phyloP scores from a whole-genome alignment of 2,888 invertebrate species.

The Mythimna loreyi region DNA sequence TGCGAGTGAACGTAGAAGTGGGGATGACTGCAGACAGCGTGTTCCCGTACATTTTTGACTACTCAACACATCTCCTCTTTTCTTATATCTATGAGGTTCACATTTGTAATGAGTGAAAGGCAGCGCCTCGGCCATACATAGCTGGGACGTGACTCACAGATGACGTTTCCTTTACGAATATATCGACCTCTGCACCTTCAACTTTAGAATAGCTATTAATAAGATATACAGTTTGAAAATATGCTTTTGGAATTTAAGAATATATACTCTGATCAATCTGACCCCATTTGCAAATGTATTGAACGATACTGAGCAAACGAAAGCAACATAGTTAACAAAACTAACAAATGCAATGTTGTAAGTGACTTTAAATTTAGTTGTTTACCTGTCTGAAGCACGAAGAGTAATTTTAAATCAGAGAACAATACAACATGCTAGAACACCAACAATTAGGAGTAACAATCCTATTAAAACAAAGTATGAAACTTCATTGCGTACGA shows the following conservation, averaged over 20 bases:
- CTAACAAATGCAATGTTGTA: neutral
- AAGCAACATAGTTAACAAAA: neutral
- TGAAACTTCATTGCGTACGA: slow-evolving; percentile 43
- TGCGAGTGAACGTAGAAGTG: no score
- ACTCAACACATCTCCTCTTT: no score
- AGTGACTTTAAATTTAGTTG: neutral
- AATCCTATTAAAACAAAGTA: slow-evolving; percentile 35
- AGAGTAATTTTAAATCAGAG: slow-evolving; percentile 11
- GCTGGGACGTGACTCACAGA: slow-evolving; percentile 79
- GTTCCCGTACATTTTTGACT: no score
- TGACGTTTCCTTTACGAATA: slow-evolving; percentile 74
- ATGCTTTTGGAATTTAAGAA: neutral
- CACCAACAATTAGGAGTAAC: slow-evolving; percentile 29
- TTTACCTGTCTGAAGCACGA: neutral
- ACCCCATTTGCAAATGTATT: neutral
- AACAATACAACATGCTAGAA: slow-evolving; percentile 17
- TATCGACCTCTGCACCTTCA: slow-evolving; percentile 48
- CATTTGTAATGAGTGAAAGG: slow-evolving; percentile 88
- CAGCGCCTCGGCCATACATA: slow-evolving; percentile 75
- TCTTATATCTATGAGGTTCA: no score
- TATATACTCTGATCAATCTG: neutral
- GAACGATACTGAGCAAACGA: neutral
- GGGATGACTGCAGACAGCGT: no score
- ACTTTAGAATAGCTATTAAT: slow-evolving; percentile 14
- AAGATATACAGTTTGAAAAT: neutral